A percentile compares a stretch with the other conserved stretches of the same genome.
phyloP scores from a whole-genome alignment of 2,113 vertebrate genomes.

The Ia io region DNA sequence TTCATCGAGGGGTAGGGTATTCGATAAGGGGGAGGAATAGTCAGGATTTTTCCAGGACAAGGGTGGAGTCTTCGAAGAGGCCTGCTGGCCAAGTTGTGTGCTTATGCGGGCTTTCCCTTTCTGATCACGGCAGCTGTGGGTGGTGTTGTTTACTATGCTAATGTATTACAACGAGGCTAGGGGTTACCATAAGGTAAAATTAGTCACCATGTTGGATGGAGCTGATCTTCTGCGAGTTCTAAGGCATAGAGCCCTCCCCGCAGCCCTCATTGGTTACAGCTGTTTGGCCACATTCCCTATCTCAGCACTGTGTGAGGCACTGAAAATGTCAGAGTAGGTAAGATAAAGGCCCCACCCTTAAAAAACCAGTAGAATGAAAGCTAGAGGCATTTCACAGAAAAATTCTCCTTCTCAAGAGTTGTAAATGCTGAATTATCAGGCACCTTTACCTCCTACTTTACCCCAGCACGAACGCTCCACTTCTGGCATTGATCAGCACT shows the following conservation, averaged over 20 bases:
- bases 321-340: background rate
- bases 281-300: background rate
- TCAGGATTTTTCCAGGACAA: background rate
- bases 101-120: background rate
- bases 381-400: background rate
- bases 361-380: background rate
- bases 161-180: background rate
- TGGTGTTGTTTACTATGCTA: background rate
- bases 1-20: background rate
- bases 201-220: background rate
- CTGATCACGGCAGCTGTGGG: background rate
- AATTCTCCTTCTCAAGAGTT: background rate
- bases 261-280: background rate
- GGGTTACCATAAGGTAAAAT: background rate
- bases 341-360: background rate
- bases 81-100: background rate
- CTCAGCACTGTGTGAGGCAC: background rate
- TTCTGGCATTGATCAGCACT: background rate
- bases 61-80: background rate
- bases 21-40: background rate
- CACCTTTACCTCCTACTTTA: background rate
- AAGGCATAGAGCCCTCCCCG: background rate
- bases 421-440: background rate
- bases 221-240: background rate
- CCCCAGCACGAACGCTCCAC: background rate